Evolutionary conservation across 2,797 vertebrate species (phyloP).

Genomic region (Muscicapa comitata): DNA sequence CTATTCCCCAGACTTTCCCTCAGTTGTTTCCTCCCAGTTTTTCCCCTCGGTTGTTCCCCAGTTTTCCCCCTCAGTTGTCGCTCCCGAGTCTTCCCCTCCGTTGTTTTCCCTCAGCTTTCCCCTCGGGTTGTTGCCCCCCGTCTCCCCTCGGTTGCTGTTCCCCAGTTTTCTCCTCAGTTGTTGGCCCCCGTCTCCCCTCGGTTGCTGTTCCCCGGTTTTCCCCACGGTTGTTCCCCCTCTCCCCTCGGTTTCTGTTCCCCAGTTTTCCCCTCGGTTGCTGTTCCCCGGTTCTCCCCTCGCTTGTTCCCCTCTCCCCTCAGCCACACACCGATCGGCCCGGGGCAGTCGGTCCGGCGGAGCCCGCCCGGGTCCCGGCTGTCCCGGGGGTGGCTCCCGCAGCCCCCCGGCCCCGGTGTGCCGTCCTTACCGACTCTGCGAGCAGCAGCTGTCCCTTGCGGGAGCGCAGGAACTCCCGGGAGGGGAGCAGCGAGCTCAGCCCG

Average conservation of each 20-base stretch:
- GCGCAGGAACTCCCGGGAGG: background rate
- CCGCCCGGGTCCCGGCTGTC: background rate
- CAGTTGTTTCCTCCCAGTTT: too few relatives aligned
- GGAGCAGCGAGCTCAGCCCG: background rate
- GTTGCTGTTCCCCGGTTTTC: too few relatives aligned
- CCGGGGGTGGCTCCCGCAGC: background rate
- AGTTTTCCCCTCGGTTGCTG: too few relatives aligned
- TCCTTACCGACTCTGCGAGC: background rate
- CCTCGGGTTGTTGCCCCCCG: fast-evolving
- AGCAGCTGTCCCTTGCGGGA: background rate
- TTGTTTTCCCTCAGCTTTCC: fast-evolving
- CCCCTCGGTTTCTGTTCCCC: too few relatives aligned
- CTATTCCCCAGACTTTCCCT: too few relatives aligned
- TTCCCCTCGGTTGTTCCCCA: background rate
- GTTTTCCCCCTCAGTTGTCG: background rate
- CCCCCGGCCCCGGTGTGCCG: background rate
- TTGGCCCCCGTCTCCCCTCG: too few relatives aligned
- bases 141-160: fast-evolving
- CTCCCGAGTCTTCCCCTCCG: too few relatives aligned
- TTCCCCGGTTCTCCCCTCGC: too few relatives aligned
- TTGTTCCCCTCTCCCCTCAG: background rate
- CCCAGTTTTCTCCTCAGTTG: too few relatives aligned
- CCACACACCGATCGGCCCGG: background rate
- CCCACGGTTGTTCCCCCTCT: too few relatives aligned
- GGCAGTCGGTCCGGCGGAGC: background rate